Conservation (phyloP, 2,888 invertebrate species). For the Lissocephala sabroskyi region DNA sequence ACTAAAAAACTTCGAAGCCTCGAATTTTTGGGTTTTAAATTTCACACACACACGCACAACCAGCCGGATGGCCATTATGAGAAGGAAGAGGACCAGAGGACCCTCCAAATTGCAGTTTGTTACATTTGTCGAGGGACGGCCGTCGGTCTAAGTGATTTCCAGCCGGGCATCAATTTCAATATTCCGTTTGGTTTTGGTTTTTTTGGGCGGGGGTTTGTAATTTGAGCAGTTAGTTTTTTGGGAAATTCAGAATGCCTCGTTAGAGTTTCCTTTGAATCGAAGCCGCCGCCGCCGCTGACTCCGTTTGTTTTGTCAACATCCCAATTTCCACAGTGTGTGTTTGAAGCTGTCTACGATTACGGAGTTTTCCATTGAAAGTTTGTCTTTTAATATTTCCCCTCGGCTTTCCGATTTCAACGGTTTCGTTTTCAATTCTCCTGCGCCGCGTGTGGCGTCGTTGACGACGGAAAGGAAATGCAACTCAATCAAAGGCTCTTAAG, state of each 20-base stretch:
- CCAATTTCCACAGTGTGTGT: conserved; percentile 4
- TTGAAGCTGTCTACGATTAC: conserved; percentile 50
- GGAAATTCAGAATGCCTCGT: conserved; percentile 38
- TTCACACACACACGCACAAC: too few species aligned
- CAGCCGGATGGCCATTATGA: too few species aligned
- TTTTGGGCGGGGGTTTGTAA: conserved; percentile 30
- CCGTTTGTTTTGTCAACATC: conserved; percentile 60
- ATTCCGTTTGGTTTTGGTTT: not conserved
- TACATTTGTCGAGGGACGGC: too few species aligned
- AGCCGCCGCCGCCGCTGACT: conserved; percentile 29
- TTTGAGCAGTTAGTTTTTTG: conserved; percentile 46
- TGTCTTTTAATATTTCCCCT: conserved; percentile 23
- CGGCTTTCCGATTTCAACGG: not conserved
- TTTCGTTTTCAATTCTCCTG: conserved; percentile 5
- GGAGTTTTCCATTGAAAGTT: conserved; percentile 48
- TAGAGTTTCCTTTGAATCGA: conserved; percentile 47
- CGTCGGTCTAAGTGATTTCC: not conserved
- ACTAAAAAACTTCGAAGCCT: too few species aligned
- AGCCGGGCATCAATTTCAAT: conserved; percentile 11
- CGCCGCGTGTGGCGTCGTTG: not conserved
- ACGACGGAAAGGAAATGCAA: conserved; percentile 46
- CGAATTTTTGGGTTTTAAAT: too few species aligned
- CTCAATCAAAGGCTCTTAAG: conserved; percentile 46
- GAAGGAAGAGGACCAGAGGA: too few species aligned
- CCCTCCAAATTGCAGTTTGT: too few species aligned